Base-by-base conservation (phyloP, 1,140 invertebrate species). In the Euura lappo region DNA sequence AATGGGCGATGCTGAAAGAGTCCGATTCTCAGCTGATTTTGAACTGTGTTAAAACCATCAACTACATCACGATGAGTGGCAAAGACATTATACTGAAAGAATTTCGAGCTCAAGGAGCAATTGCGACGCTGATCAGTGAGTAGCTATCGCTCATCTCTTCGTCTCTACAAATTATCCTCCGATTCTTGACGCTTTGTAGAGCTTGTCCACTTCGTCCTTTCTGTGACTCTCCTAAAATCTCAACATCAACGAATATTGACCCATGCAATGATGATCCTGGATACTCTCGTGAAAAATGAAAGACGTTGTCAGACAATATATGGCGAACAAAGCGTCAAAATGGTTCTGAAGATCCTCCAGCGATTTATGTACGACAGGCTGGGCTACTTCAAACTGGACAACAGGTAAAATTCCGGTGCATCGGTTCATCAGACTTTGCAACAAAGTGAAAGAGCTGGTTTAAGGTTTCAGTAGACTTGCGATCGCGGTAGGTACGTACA, bases 381-480 rank as follows among this genome's bases (percentile, higher is more conserved):
- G 69, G 79, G 4, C 66, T 68, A 85, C 71, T 83, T 78, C 65
- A 65, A 79, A 60, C 60, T 82, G 11, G 82, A 85, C 51, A 78
- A 83, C 72, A 76, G 81, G 82, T 85, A 77, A 68, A 5, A 28
- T 28, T 28, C 28, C 28, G 28, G 28, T 28, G 28, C 28, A 28
- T 28, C 28, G 28, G 28, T 28, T 28, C 28, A 28, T 28, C 28
- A 28, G 28, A 28, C 28, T 28, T 28, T 28, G 28, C 13, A 60
- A 6, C 6, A 60, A 60, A 60, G 51, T 5, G 3, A 60, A 60
- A 60, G 51, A n/a, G 13, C 51, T 11, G 28, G 28, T 28, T 60
- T 60, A 60, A 60, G 10, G 51, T 60, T 60, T n/a, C 10, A 60
- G 51, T 60, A 86, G 83, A 51, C 75, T 84, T 67, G 44, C 84